phyloP scores from a whole-genome alignment of 2,888 invertebrate species.

The Lithophane ornitopus region DNA sequence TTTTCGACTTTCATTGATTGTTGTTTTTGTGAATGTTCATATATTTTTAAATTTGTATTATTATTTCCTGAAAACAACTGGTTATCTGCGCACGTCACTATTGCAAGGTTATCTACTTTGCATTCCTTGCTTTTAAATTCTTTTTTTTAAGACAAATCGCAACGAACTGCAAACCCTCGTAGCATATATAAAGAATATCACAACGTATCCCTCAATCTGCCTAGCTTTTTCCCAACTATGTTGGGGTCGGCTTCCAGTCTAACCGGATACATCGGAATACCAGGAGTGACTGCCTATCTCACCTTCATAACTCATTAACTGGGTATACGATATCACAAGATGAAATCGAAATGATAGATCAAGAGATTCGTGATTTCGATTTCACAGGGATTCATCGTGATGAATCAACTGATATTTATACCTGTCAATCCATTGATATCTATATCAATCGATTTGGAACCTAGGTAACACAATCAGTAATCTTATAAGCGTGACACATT shows the following conservation, averaged over 20 bases:
- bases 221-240: too few species aligned
- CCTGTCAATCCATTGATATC: neutral
- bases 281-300: too few species aligned
- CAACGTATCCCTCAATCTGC: neutral
- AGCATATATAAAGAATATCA: neutral
- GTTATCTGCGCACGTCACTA: neutral
- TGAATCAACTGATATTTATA: too few species aligned
- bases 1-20: neutral
- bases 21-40: neutral
- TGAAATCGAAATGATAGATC: neutral
- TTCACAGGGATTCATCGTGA: neutral
- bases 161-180: neutral
- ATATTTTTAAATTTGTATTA: too few species aligned
- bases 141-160: neutral
- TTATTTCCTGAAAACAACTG: conserved; percentile 30
- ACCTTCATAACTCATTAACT: too few species aligned
- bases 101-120: conserved; percentile 16
- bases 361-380: neutral
- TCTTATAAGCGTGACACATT: conserved; percentile 1
- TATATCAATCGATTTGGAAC: neutral
- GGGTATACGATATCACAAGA: too few species aligned
- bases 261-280: too few species aligned
- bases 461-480: neutral
- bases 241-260: too few species aligned
- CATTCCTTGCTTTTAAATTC: neutral